phyloP scores from a whole-genome alignment of 2,797 vertebrate species.

The Coluber constrictor region DNA sequence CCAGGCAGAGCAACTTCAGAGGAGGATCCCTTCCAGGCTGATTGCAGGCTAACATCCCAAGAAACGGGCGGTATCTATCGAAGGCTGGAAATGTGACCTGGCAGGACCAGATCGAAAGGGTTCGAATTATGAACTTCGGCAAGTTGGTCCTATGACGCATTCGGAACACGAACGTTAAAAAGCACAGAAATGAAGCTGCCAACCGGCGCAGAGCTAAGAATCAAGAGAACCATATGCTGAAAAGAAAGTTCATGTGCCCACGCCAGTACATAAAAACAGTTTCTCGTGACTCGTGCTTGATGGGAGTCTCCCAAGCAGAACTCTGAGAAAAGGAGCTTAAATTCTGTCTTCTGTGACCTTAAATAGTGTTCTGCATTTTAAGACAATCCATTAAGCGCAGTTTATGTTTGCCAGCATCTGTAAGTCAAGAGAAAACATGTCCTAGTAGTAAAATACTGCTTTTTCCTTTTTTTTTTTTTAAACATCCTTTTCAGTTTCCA shows the following conservation, averaged over 20 bases:
- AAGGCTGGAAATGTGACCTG: neutral
- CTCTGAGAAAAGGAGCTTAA: neutral
- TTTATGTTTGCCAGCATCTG: neutral
- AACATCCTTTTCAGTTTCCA: neutral
- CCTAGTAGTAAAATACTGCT: neutral
- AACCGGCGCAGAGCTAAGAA: neutral
- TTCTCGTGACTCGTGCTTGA: neutral
- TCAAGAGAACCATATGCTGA: neutral
- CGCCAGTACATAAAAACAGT: neutral
- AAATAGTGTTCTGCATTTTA: neutral
- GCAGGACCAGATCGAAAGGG: neutral
- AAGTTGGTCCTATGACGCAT: neutral
- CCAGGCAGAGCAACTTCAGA: neutral
- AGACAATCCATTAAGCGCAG: neutral
- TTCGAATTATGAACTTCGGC: neutral
- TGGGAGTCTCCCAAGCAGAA: neutral
- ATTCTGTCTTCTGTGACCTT: neutral
- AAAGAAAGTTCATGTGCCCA: neutral
- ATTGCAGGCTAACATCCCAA: neutral
- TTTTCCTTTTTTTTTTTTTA: neutral
- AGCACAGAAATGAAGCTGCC: neutral
- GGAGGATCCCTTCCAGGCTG: no score
- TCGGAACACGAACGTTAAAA: neutral
- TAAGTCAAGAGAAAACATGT: neutral
- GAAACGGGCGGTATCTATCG: neutral